Conservation (phyloP, 2,888 invertebrate species). For the Aporophyla lueneburgensis region DNA sequence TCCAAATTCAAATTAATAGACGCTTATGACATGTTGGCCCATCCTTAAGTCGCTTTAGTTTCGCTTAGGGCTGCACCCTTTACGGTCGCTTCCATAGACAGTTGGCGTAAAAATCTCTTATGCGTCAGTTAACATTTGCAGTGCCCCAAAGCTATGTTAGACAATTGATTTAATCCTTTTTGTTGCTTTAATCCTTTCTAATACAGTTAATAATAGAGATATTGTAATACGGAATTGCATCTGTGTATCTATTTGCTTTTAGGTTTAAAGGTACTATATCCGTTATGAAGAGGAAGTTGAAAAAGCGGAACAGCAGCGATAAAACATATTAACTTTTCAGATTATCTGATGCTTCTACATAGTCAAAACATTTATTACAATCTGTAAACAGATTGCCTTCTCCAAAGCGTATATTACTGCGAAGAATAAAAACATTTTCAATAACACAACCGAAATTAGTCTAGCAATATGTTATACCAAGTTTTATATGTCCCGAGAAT, state of each 20-base stretch:
- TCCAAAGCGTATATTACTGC: not conserved
- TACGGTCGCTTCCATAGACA: constrained; percentile 16
- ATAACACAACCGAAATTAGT: not conserved
- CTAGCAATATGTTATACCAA: not conserved
- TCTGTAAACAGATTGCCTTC: no score
- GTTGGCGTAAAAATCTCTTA: constrained; percentile 71
- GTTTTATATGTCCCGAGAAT: constrained; percentile 9
- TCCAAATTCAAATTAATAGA: constrained; percentile 42
- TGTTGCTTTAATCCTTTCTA: constrained; percentile 56
- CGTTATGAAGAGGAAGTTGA: not conserved
- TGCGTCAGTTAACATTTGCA: constrained; percentile 70
- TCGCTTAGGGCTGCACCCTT: constrained; percentile 51
- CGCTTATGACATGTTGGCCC: constrained; percentile 28
- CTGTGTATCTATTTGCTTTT: constrained; percentile 39
- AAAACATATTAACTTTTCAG: not conserved
- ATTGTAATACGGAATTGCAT: constrained; percentile 41
- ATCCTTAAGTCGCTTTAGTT: constrained; percentile 22
- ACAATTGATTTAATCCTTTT: constrained; percentile 63
- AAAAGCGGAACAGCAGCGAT: not conserved
- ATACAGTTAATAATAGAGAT: constrained; percentile 46
- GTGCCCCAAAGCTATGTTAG: constrained; percentile 62
- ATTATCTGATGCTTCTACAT: not conserved
- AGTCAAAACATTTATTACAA: not conserved
- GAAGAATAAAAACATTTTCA: not conserved
- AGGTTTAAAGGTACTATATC: not conserved